Evolutionary conservation across 2,888 invertebrate genomes (phyloP).

Genomic region (Pinctada fucata): DNA sequence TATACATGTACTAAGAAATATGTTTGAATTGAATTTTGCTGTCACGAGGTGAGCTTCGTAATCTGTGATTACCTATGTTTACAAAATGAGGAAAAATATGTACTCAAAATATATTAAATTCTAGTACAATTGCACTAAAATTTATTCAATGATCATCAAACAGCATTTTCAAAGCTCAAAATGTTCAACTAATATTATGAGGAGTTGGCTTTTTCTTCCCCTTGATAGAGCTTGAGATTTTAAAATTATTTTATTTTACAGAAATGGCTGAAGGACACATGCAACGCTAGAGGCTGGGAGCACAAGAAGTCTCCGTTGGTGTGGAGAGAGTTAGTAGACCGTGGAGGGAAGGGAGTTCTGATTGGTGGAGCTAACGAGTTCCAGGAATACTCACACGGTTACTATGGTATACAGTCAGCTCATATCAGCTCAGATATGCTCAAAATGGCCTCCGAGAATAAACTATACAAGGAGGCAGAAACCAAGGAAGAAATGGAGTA

Average conservation of each 20-base stretch:
- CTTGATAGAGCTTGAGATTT: no score
- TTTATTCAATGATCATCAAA: no score
- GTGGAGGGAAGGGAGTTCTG: constrained; percentile 76
- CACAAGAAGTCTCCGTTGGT: constrained; percentile 75
- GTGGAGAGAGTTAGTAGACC: constrained; percentile 77
- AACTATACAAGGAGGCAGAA: constrained; percentile 61
- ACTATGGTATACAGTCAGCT: constrained; percentile 73
- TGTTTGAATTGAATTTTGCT: no score
- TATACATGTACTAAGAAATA: no score
- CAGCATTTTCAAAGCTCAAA: no score
- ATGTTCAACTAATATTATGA: no score
- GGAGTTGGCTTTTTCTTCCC: no score
- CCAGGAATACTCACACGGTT: constrained; percentile 73
- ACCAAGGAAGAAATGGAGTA: constrained; percentile 66
- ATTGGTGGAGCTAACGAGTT: constrained; percentile 77
- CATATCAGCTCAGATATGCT: constrained; percentile 70
- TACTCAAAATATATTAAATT: no score
- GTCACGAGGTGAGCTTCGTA: no score
- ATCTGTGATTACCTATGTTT: no score
- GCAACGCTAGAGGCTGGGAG: constrained; percentile 71
- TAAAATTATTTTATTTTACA: constrained; percentile 41
- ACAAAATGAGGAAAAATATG: no score
- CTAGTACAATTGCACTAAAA: no score
- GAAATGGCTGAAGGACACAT: constrained; percentile 71
- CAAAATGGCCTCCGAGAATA: constrained; percentile 71